Percentiles rank a stretch among this genome's conserved stretches.
Conservation (phyloP, 2,113 vertebrate genomes). For the Platysteira castanea region DNA sequence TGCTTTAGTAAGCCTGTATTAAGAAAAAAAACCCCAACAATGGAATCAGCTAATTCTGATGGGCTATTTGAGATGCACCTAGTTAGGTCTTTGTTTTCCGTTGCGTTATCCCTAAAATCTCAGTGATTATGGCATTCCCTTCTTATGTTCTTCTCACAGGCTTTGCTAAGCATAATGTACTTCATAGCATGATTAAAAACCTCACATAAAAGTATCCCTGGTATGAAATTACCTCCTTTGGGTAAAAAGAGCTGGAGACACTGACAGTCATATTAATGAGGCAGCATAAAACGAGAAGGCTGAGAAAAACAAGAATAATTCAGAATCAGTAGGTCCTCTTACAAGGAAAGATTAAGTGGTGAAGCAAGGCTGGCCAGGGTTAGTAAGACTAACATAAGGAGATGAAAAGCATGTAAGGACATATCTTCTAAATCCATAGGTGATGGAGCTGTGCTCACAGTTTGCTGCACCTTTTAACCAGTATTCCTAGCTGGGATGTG, state of each 20-base stretch:
- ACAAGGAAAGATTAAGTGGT: not conserved
- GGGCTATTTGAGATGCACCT: not conserved
- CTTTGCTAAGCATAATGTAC: not conserved
- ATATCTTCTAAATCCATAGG: not conserved
- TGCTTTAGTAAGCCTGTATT: not conserved
- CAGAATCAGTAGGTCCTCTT: not conserved
- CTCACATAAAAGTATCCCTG: not conserved
- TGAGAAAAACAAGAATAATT: not conserved
- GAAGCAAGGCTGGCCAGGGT: not conserved
- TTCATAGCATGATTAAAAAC: not conserved
- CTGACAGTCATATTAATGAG: not conserved
- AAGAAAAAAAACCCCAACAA: not conserved
- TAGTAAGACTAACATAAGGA: not conserved
- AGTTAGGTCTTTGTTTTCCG: not conserved
- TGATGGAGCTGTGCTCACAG: not conserved
- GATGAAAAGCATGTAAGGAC: not conserved
- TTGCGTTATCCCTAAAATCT: not conserved
- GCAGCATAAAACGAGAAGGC: not conserved
- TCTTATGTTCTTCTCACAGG: not conserved
- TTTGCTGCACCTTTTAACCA: not conserved
- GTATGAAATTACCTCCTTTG: not conserved
- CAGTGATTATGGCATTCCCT: not conserved
- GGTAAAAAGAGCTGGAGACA: not conserved
- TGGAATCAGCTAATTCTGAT: not conserved
- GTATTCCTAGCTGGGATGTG: not conserved